These are phyloP conservation scores for Tortricodes alternella DNA, from an alignment of 2,888 invertebrate species.

Conservation along the genomic window DNA sequence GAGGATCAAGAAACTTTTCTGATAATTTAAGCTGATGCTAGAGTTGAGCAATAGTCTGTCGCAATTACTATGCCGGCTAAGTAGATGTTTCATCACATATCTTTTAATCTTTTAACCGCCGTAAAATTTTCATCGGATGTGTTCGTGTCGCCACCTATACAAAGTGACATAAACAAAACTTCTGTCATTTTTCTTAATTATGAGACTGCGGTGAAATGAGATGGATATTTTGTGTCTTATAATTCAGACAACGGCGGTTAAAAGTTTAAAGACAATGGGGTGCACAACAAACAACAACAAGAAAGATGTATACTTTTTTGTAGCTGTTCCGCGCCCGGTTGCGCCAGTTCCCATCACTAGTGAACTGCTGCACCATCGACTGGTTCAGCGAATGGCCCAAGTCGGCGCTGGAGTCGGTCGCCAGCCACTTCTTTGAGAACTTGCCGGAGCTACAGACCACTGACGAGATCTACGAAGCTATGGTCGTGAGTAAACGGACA, in stretches of 20 bases:
- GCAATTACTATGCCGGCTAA: too few species aligned
- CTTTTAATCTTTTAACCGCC: too few species aligned
- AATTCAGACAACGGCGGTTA: too few species aligned
- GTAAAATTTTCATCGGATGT: too few species aligned
- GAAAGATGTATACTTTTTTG: background rate
- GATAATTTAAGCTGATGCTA: too few species aligned
- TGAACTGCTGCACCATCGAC: conserved; percentile 96
- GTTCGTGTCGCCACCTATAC: too few species aligned
- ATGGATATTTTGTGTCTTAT: background rate
- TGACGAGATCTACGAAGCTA: conserved; percentile 82
- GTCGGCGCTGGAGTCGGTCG: conserved; percentile 92
- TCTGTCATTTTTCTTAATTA: too few species aligned
- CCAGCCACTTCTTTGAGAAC: conserved; percentile 86
- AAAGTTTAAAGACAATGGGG: too few species aligned
- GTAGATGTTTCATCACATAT: too few species aligned
- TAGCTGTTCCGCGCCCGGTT: conserved; percentile 88
- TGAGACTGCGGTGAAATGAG: background rate
- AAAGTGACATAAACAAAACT: too few species aligned
- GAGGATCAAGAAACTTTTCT: too few species aligned
- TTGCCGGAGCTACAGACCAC: conserved; percentile 86
- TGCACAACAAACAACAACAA: background rate
- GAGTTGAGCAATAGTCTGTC: too few species aligned
- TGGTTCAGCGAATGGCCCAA: conserved; percentile 97
- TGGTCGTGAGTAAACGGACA: conserved; percentile 83
- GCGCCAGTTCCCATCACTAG: conserved; percentile 93